These are phyloP conservation scores for Protodeltote pygarga DNA, from an alignment of 2,888 invertebrate species.

Conservation along the genomic window DNA sequence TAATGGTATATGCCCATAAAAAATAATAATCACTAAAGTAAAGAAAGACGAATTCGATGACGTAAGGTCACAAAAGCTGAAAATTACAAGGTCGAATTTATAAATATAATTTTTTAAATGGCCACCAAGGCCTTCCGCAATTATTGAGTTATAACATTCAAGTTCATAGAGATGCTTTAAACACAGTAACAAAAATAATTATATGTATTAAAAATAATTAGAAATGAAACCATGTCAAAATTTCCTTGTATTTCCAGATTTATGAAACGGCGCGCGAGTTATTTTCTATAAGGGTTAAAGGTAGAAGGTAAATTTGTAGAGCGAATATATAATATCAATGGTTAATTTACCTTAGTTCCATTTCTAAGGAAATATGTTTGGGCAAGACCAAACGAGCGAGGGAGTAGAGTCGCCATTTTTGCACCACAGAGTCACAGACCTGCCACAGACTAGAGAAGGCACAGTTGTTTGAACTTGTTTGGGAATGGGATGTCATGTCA, in stretches of 20 bases:
- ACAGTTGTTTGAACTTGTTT: not conserved
- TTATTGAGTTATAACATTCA: not conserved
- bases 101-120: conserved; percentile 65
- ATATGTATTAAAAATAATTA: not conserved
- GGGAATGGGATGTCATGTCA: conserved; percentile 1
- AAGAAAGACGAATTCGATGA: conserved; percentile 56
- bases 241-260: not conserved
- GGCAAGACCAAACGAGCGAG: conserved; percentile 90
- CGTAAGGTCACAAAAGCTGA: conserved; percentile 77
- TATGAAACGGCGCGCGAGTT: not conserved
- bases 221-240: not conserved
- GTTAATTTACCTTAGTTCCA: conserved; percentile 89
- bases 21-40: conserved; percentile 10
- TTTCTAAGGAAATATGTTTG: conserved; percentile 90
- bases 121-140: conserved; percentile 38
- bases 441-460: conserved; percentile 33
- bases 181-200: not conserved
- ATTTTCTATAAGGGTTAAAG: too few species aligned
- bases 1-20: not conserved
- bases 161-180: not conserved
- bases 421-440: too few species aligned
- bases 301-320: not conserved
- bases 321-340: not conserved
- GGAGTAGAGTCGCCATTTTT: conserved; percentile 93
- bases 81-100: conserved; percentile 81